These are phyloP conservation scores for Ceratosolen solmsi DNA, from an alignment of 1,140 invertebrate species.

Conservation along the genomic window DNA sequence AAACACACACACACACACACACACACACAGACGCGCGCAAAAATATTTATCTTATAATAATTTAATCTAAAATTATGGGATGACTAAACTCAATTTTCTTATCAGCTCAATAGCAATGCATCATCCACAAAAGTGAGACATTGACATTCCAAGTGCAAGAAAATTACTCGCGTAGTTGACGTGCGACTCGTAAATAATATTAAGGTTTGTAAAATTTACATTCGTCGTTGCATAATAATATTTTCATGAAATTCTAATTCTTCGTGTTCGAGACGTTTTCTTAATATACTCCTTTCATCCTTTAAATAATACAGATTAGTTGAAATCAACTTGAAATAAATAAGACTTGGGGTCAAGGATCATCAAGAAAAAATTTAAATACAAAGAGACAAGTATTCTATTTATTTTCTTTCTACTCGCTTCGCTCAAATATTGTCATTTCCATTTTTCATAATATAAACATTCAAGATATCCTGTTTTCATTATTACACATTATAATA, in stretches of 20 bases:
- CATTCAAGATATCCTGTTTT: no score
- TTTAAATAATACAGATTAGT: not conserved
- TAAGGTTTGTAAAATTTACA: slow-evolving; percentile 35
- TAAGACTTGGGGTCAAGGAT: slow-evolving; percentile 34
- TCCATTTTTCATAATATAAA: no score
- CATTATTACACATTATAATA: no score
- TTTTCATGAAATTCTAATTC: slow-evolving; percentile 36
- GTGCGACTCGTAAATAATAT: not conserved
- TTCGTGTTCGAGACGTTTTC: slow-evolving; percentile 6
- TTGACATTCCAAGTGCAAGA: not conserved
- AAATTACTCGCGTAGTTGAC: slow-evolving; percentile 12
- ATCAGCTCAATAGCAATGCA: not conserved
- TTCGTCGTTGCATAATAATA: slow-evolving; percentile 13
- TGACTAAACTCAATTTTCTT: not conserved
- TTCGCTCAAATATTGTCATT: no score
- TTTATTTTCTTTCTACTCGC: no score
- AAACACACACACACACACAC: no score
- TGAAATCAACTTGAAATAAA: slow-evolving; percentile 10
- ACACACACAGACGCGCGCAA: no score
- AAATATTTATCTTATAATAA: no score
- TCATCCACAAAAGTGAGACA: slow-evolving; percentile 11
- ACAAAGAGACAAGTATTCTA: not conserved
- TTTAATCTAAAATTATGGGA: not conserved
- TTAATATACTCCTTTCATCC: not conserved
- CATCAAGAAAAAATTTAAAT: slow-evolving; percentile 15